Base-by-base conservation (phyloP, 2,113 vertebrate species). In the Vicugna pacos region DNA sequence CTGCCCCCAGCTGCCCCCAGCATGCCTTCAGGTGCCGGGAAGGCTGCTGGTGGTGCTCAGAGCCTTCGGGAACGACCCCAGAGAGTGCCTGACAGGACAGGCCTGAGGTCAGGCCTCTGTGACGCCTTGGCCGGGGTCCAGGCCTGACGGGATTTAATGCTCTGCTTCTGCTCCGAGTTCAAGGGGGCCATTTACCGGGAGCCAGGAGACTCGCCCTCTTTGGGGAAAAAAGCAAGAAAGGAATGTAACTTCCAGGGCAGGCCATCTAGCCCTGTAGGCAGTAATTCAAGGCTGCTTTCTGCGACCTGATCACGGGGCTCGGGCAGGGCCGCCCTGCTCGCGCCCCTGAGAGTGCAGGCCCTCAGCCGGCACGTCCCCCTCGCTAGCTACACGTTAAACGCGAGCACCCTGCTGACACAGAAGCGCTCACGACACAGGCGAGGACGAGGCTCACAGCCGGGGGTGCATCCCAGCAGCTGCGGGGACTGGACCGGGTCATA, bases 11-110 rank as follows among this genome's bases (percentile, higher is more conserved):
- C 6, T 12, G 75, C 75, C 12, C 19, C 75, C 30, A 1, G n/a
- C 4, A 32, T 2, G n/a, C 12, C 2, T 26, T 32, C 20, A 1
- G 19, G 8, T 0, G 4, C 52, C 3, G 0, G 4, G 20, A 24
- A 30, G 32, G 32, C 14, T 22, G 52, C 52, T 0, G 1, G 2
- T 1, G 52, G 76, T 7, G 56, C 19, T 35, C 76, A 14, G 19
- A 24, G 11, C 50, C 76, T 20, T 35, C 13, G 8, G 75, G 62
- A 28, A 28, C 28, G 15, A 48, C 26, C n/a, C 26, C 1, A 4
- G 19, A 32, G 24, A 24, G 72, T 14, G 28, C 38, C 22, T 35
- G 67, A 8, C 4, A 0, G 24, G 56, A 38, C 54, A 38, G 8
- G 20, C 38, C 56, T 14, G 11, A 9, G 42, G 30, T 32, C 28